Percentiles rank a stretch among this genome's conserved stretches.
These are phyloP conservation scores for Anseranas semipalmata DNA, from an alignment of 2,113 vertebrate species.

Conservation along the genomic window DNA sequence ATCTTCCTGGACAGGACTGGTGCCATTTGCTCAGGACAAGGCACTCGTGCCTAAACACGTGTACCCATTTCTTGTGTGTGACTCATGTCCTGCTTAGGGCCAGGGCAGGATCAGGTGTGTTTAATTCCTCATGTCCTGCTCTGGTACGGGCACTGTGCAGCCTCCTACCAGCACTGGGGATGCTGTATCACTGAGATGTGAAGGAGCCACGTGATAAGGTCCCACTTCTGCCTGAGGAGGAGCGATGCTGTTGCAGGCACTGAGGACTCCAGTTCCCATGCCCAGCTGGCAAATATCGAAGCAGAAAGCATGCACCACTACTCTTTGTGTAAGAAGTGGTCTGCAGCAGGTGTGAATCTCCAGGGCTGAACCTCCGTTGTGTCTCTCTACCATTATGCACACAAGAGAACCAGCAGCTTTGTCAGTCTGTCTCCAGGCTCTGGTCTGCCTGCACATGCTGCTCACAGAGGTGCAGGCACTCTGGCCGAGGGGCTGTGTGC, in stretches of 20 bases:
- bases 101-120: neutral
- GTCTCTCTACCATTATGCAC: neutral
- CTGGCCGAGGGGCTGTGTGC: accelerated
- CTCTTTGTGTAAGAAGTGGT: neutral
- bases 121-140: neutral
- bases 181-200: neutral
- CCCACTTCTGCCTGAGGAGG: neutral
- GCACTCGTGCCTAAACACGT: neutral
- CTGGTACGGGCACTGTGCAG: neutral
- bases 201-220: neutral
- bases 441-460: neutral
- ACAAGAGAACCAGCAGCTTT: neutral
- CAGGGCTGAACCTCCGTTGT: neutral
- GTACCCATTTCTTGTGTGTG: neutral
- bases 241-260: neutral
- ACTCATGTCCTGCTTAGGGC: neutral
- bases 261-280: neutral
- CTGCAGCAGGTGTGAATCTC: neutral
- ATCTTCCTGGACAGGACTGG: neutral
- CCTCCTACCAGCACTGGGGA: neutral
- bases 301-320: accelerated
- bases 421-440: neutral
- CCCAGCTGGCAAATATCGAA: neutral
- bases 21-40: neutral
- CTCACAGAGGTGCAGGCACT: neutral